These are phyloP conservation scores for Malurus leucopterus DNA, from an alignment of 2,797 vertebrate genomes.

Conservation along the genomic window DNA sequence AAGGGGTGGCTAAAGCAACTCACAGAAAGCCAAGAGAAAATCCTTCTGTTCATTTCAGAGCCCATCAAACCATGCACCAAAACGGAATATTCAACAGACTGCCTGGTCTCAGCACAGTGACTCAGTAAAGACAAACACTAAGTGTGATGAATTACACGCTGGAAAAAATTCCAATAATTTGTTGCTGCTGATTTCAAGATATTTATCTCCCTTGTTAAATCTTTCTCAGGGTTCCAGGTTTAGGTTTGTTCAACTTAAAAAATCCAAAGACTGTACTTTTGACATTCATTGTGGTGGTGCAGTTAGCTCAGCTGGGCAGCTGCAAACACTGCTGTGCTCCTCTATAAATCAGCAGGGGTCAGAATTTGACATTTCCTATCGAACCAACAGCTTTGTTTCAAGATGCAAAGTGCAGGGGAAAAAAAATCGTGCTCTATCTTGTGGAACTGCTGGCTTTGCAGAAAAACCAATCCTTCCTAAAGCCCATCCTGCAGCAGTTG, in stretches of 20 bases:
- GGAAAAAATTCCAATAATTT: constrained; percentile 15
- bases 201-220: constrained; percentile 24
- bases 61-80: background rate
- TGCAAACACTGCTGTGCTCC: background rate
- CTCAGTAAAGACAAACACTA: background rate
- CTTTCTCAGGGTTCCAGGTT: background rate
- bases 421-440: background rate
- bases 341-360: background rate
- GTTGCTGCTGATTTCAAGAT: background rate
- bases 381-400: constrained; percentile 10
- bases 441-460: constrained; percentile 11
- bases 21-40: background rate
- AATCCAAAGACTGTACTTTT: background rate
- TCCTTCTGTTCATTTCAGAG: background rate
- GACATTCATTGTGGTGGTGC: background rate
- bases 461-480: background rate
- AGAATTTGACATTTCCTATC: background rate
- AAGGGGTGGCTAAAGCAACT: background rate
- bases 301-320: background rate
- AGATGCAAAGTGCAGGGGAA: background rate
- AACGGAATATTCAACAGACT: background rate
- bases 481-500: background rate
- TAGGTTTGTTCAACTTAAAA: background rate
- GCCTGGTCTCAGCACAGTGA: background rate
- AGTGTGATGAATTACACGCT: constrained; percentile 1